phyloP scores from a whole-genome alignment of 1,140 invertebrate species.

The Macrobrachium nipponense region DNA sequence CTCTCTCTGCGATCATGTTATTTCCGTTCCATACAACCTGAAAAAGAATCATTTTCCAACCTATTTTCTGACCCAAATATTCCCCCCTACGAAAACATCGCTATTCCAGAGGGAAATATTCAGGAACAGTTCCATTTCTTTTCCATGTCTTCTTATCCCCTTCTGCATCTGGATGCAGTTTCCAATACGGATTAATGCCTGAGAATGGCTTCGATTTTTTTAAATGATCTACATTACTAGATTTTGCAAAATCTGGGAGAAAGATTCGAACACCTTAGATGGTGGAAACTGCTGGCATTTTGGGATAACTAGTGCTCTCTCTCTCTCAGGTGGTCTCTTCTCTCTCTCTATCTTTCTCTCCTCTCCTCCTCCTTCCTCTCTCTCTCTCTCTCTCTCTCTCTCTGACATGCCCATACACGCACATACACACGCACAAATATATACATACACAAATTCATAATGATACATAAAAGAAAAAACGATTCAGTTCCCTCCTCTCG shows the following conservation, averaged over 20 bases:
- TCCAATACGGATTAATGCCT: neutral
- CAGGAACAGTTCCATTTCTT: neutral
- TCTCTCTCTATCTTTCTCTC: neutral
- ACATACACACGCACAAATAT: neutral
- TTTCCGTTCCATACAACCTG: too few species aligned
- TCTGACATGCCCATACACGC: neutral
- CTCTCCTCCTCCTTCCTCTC: neutral
- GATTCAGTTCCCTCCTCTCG: neutral
- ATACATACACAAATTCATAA: constrained; percentile 15
- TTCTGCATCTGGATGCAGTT: neutral
- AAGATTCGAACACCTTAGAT: too few species aligned
- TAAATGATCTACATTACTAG: too few species aligned
- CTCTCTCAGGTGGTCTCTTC: too few species aligned
- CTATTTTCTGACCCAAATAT: too few species aligned
- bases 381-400: neutral
- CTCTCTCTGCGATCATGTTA: neutral
- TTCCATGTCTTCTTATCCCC: neutral
- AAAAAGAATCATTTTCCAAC: too few species aligned
- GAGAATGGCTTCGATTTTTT: too few species aligned
- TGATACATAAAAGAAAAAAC: neutral
- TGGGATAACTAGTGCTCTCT: too few species aligned
- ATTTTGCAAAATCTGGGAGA: too few species aligned
- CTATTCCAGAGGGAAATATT: too few species aligned
- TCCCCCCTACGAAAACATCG: too few species aligned
- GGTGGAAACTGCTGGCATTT: too few species aligned